Percentiles rank a stretch among this genome's conserved stretches.
Conservation (phyloP, 2,113 vertebrate genomes). For the Tetrao urogallus region DNA sequence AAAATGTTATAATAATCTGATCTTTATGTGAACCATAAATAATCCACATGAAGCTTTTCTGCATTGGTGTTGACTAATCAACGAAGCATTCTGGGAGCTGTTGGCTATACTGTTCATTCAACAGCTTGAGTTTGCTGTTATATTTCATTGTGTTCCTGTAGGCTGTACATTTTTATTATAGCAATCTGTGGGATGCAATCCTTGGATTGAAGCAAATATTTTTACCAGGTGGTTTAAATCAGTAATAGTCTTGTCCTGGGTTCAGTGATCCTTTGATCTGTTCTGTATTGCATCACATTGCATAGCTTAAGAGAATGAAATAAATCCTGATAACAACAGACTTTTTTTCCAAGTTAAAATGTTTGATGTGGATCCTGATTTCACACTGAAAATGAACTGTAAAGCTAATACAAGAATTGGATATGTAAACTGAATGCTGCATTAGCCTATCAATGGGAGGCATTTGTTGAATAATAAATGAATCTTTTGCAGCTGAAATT, state of each 20-base stretch:
- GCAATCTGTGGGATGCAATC: not conserved
- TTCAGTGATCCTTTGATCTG: not conserved
- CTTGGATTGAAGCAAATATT: not conserved
- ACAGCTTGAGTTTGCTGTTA: conserved; percentile 12
- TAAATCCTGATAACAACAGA: not conserved
- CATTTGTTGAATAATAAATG: fast-evolving
- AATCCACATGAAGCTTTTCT: conserved; percentile 3
- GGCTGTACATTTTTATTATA: conserved; percentile 27
- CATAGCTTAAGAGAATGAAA: not conserved
- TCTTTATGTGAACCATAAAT: conserved; percentile 54
- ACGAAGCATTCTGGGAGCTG: not conserved
- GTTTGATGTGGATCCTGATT: not conserved
- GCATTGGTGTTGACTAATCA: conserved; percentile 38
- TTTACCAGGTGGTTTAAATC: conserved; percentile 16
- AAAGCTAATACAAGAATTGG: not conserved
- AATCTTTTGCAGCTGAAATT: not conserved
- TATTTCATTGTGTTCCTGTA: conserved; percentile 13
- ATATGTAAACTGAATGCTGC: not conserved
- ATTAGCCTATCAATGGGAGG: not conserved
- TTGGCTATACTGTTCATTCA: not conserved
- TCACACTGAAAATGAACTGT: not conserved
- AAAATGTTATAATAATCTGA: conserved; percentile 47
- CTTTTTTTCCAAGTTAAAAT: not conserved
- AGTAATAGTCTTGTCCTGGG: not conserved
- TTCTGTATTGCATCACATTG: not conserved